phyloP scores from a whole-genome alignment of 2,113 vertebrate genomes.

The Lanius collurio region DNA sequence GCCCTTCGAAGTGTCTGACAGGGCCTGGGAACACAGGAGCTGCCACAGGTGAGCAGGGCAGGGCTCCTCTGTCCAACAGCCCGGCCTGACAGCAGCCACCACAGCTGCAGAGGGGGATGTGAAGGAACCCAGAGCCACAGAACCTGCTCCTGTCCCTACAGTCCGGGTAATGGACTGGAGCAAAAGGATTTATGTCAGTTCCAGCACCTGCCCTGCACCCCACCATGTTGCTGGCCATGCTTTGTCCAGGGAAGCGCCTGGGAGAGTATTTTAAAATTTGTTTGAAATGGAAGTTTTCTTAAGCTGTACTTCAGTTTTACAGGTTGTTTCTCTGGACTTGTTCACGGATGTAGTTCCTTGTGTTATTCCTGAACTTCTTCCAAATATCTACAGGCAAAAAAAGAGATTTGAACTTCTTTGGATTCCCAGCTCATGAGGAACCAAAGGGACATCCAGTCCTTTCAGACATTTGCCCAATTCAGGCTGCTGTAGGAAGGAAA shows the following conservation, averaged over 20 bases:
- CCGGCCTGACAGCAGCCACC: background rate
- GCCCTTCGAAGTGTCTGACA: background rate
- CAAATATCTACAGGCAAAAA: background rate
- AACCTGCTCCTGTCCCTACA: background rate
- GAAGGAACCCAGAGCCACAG: background rate
- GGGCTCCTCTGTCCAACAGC: background rate
- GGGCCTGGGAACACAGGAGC: background rate
- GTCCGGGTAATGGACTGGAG: accelerated
- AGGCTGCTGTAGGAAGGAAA: background rate
- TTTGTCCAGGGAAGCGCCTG: background rate
- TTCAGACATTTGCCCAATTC: background rate
- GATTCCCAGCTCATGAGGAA: background rate
- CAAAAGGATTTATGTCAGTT: background rate
- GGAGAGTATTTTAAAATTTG: background rate
- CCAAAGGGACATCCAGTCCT: background rate
- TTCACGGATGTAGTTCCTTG: background rate
- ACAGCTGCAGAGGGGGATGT: background rate
- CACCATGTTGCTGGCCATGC: background rate
- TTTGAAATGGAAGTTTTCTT: background rate
- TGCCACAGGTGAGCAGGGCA: background rate
- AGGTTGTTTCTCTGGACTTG: background rate
- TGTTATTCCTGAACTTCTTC: background rate
- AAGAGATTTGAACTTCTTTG: background rate
- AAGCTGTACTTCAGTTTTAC: background rate
- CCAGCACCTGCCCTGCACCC: background rate